Base-by-base conservation (phyloP, 1,140 invertebrate species). In the Metaphire vulgaris region DNA sequence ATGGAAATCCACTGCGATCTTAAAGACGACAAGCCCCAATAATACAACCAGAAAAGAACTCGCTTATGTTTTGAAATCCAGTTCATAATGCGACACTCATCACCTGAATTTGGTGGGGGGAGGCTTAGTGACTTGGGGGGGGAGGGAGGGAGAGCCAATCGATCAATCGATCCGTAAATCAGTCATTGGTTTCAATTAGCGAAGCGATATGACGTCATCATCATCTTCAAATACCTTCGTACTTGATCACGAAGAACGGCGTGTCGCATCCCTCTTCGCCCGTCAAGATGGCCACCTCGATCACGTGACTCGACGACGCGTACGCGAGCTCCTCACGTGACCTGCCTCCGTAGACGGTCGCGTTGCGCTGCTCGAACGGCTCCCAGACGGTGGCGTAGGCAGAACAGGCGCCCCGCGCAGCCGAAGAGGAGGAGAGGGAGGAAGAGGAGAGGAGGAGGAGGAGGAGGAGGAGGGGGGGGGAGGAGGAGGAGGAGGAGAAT, bases 371-470 rank as follows among this genome's bases (percentile, higher is more conserved):
- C 12, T 26, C 67, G 6, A 29, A 30, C 12, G 74, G 30, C 30
- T 75, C 74, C 65, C 66, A 21, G 31, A 75, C 32, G 26, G 67
- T 66, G 2, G 74, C 74, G 74, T 75, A 75, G 30, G 67, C 74
- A 6, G 12, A 30, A 26, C 70, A 72, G 41, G 41, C 21, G 41
- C 6, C 41, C 6, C 21, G 21, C 6, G 41, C 6, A 21, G 41
- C 41, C 6, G 41, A 6, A 6, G 41, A 6, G 6, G 41, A 12
- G 6, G 41, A 56, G 6, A 21, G 21, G 6, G 41, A 12, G 6
- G 21, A 6, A 12, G 41, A 21, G 6, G 41, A 56, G 6, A 21
- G 41, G 21, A 21, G 6, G 41, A 12, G 21, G 41, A 6, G 41
- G 6, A 6, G 41, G 15, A 26, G 69, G 0, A 21, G 28, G 30